A percentile compares a stretch with the other conserved stretches of the same genome.
phyloP scores from a whole-genome alignment of 2,797 vertebrate species.

The Ambastaia sidthimunki region DNA sequence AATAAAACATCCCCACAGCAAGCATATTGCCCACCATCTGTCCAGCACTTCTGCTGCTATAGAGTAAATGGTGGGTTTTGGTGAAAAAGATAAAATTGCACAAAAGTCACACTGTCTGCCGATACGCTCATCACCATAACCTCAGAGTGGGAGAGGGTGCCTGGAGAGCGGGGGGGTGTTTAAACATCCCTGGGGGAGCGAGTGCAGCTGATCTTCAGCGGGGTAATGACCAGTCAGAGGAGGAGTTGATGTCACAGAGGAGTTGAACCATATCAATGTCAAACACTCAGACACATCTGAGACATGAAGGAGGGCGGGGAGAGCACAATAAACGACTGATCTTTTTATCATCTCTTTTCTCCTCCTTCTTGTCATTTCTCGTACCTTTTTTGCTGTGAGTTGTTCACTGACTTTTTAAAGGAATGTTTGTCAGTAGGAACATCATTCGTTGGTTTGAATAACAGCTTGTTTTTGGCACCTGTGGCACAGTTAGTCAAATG shows the following conservation, averaged over 20 bases:
- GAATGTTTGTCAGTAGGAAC: background rate
- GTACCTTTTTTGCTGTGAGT: background rate
- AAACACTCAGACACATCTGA: slow-evolving; percentile 61
- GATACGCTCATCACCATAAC: slow-evolving; percentile 35
- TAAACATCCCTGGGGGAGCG: slow-evolving; percentile 46
- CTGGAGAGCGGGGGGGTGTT: slow-evolving; percentile 38
- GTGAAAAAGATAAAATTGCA: slow-evolving; percentile 1
- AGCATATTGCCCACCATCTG: slow-evolving; percentile 53
- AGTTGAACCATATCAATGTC: slow-evolving; percentile 57
- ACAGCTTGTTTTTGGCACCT: background rate
- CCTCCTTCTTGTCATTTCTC: slow-evolving; percentile 20
- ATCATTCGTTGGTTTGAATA: background rate
- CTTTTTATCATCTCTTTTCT: slow-evolving; percentile 28
- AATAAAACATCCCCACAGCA: slow-evolving; percentile 44
- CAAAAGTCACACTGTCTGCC: slow-evolving; percentile 35
- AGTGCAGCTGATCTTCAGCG: slow-evolving; percentile 49
- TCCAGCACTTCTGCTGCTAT: slow-evolving; percentile 29
- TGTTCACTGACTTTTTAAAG: background rate
- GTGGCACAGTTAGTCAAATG: background rate
- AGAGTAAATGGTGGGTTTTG: slow-evolving; percentile 32
- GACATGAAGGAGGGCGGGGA: slow-evolving; percentile 54
- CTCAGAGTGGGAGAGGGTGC: slow-evolving; percentile 17
- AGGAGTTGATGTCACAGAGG: slow-evolving; percentile 63
- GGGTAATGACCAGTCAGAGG: slow-evolving; percentile 52
- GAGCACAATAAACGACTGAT: slow-evolving; percentile 66